Evolutionary conservation across 2,113 vertebrate genomes (phyloP), one percentile per base, ranked within the genome.

Genomic region (Eira barbara): DNA sequence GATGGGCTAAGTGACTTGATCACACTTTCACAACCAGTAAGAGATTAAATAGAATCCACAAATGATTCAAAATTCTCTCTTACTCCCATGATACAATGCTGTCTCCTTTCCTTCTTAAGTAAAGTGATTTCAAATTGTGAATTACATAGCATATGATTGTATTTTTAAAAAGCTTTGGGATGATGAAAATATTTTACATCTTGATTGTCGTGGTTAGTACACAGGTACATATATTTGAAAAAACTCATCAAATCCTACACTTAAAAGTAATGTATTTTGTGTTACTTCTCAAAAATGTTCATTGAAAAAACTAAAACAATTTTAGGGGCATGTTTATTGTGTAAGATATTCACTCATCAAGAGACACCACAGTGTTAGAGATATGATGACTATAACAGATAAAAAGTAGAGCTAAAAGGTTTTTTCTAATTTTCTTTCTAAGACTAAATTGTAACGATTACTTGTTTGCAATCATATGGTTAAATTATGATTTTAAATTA

Each of bases 271-370:
- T 34, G 5, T 0, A 14, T 55, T 71, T 94, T n/a, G 92, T 65
- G 85, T 97, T 67, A 85, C 3, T 81, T 20, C 27, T 65, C 69
- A 61, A 86, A 27, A 84, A 69, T 57, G 47, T 39, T 95, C 4
- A 65, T 52, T 91, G 84, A 52, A 78, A 97, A 97, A 90, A 69
- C 42, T 63, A 86, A 90, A 95, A 83, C 85, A 92, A 42, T 45
- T 18, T 39, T 49, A 93, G 8, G 4, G 14, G 45, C 25, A 42
- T 42, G 76, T 76, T 63, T n/a, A 79, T 21, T 21, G 17, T 23
- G 15, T 78, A 47, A 85, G 93, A 82, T 87, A 25, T 21, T 49
- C 17, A 8, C 65, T 89, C 57, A 17, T 95, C 20, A 93, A 78
- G 49, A 89, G 34, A 39, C 12, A 91, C 14, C 45, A 63, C 7